Base-by-base conservation (phyloP, 2,797 vertebrate species). In the Danio kyathit region DNA sequence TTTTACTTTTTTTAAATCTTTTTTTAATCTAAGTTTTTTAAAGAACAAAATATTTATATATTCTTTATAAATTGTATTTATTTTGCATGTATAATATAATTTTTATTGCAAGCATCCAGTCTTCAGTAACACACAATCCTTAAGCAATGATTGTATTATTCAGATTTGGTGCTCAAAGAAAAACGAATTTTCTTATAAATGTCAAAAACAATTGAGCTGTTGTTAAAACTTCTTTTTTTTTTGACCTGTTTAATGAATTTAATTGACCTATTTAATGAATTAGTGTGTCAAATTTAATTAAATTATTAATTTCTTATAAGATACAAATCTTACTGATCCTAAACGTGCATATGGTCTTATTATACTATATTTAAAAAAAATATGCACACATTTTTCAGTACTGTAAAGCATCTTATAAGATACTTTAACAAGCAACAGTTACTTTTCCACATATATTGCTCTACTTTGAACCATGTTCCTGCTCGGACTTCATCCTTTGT, bases 401-500 rank as follows among this genome's bases (percentile, higher is more conserved):
- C 29, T 1, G 29, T 29, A 29, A 29, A 29, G 29, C 29, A 29
- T 29, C 29, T 29, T 3, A 29, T 29, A 29, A 29, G 29, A 29
- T 29, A 51, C 13, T 54, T 29, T 29, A 46, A 75, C 61, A 56
- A 54, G 49, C 69, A 56, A 73, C 61, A 21, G 65, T 64, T 76
- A 0, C 4, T 54, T 61, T 60, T 74, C 63, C 48, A 54, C 21
- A 74, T 60, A 79, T 70, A 74, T 29, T 82, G 8, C 54, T 5
- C 29, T 69, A 60, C 74, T 69, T 75, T 80, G 59, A 83, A 64
- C 74, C 69, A 38, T n/a, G 59, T 65, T 61, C 52, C 56, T 63
- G 60, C 52, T 82, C 21, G 65, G 70, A 46, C 79, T 75, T 48
- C 67, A 49, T 79, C 83, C 61, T 81, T 64, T 82, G 77, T 83